Evolutionary conservation across 2,113 vertebrate genomes (phyloP), one percentile per base, ranked within the genome.

Genomic region (Gobius niger): DNA sequence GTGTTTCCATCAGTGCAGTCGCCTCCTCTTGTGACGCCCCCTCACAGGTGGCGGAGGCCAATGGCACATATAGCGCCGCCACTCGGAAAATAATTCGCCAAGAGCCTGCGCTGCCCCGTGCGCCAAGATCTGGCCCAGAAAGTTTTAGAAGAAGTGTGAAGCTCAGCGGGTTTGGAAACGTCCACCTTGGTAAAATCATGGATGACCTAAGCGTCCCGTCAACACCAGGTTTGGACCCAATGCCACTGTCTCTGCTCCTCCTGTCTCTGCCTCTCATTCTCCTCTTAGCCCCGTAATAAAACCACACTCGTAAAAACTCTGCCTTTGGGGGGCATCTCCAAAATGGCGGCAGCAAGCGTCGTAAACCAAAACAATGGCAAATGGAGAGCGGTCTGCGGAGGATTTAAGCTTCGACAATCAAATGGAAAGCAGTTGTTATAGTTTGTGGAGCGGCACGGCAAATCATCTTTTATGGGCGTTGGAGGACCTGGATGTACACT

Each of bases 281-380:
- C 56, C 54, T 7, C 13, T 3, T 16, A 46, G 69, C 40, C 47
- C 7, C 59, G n/a, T 24, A 47, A n/a, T n/a, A 65, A 44, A 76
- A 15, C 54, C 64, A 63, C 67, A 49, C 11, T 51, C 52, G 62
- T 57, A 46, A 66, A 66, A 65, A 53, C 51, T 44, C 64, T 54
- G 19, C 52, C 52, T 54, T 18, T 54, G 52, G 24, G 71, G 65
- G 54, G 14, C 18, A 47, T 41, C 24, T 72, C 70, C 9, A 14
- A 62, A 19, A 54, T n/a, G 50, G 63, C 14, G 42, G 64, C 60
- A 14, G 0, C 14, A 34, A 34, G 24, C 63, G 40, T 69, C 7
- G 44, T 77, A 78, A 84, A 80, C 80, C 24, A 51, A 54, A 73
- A 70, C 75, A 84, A 77, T 56, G 61, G 75, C 41, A 47, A 19